Evolutionary conservation across 2,113 vertebrate species (phyloP), one percentile per base, ranked within the genome.

Genomic region (Rhinopomastus cyanomelas): DNA sequence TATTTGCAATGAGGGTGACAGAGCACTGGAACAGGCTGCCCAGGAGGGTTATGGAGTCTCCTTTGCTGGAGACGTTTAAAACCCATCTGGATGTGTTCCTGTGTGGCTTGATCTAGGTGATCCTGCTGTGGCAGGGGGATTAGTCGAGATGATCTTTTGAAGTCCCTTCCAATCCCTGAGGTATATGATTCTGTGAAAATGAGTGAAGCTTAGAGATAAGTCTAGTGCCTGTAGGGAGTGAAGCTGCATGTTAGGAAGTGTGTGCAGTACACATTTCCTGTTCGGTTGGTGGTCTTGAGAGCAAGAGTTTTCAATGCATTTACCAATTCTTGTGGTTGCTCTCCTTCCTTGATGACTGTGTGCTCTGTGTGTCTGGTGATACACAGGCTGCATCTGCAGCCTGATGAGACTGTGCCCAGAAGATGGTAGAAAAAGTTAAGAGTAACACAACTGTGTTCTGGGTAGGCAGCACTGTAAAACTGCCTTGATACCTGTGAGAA

Each of bases 231-330:
- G 14, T 36, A 29, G 5, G 1, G n/a, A 56, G 16, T 32, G 27
- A 79, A 72, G 73, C 11, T n/a, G 8, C 11, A 12, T 46, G 19
- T 39, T 30, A 5, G 16, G 19, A 88, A 71, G 30, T 30, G 9
- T 30, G 8, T 15, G 14, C 26, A 60, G 56, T 36, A 42, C 4
- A 4, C 1, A 0, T 56, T 68, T 15, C 34, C 3, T 3, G 6
- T 62, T 85, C 37, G 48, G 37, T 5, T 69, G 39, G 34, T 74
- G 14, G 64, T 6, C 16, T 75, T 65, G 13, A 26, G 8, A 89
- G 37, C 32, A 74, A 36, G 65, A 75, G 18, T 5, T 77, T 9
- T 74, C 22, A 29, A 4, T 30, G 17, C 12, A 23, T 16, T 5
- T 29, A 17, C 11, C 6, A 2, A 12, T 32, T 46, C 20, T 68